These are phyloP conservation scores for Pteronotus mesoamericanus DNA, from an alignment of 2,797 vertebrate species.

Conservation along the genomic window DNA sequence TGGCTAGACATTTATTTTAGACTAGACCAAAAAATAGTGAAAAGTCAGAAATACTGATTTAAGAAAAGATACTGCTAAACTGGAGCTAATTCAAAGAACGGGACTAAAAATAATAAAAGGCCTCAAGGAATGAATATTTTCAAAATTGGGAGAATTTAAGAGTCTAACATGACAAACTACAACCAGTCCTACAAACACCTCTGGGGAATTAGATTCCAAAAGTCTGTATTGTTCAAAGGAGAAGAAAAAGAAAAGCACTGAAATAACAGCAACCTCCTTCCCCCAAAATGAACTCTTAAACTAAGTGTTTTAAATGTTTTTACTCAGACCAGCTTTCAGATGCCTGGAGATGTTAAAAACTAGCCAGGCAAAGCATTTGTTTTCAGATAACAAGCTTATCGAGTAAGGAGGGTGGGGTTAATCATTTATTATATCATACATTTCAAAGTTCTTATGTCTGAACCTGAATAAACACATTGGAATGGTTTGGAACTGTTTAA, in stretches of 20 bases:
- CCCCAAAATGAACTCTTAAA: slow-evolving; percentile 47
- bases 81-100: slow-evolving; percentile 57
- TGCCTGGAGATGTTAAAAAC: slow-evolving; percentile 58
- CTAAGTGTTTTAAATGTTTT: slow-evolving; percentile 64
- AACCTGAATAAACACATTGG: neutral
- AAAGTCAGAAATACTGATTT: slow-evolving; percentile 63
- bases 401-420: neutral
- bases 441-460: neutral
- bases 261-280: slow-evolving; percentile 53
- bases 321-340: slow-evolving; percentile 50
- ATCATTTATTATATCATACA: neutral
- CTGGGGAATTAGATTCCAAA: slow-evolving; percentile 63
- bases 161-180: slow-evolving; percentile 69
- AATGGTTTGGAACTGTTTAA: neutral
- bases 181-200: slow-evolving; percentile 66
- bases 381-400: slow-evolving; percentile 46
- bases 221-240: slow-evolving; percentile 63
- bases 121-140: slow-evolving; percentile 70
- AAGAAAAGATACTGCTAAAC: slow-evolving; percentile 68
- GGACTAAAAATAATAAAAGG: slow-evolving; percentile 69
- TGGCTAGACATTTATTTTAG: slow-evolving; percentile 41
- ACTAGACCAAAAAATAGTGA: slow-evolving; percentile 43
- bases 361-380: slow-evolving; percentile 46
- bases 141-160: slow-evolving; percentile 69
- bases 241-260: slow-evolving; percentile 53